Evolutionary conservation across 2,888 invertebrate species (phyloP), one percentile per base, ranked within the genome.

Genomic region (Ennomos erosarius): DNA sequence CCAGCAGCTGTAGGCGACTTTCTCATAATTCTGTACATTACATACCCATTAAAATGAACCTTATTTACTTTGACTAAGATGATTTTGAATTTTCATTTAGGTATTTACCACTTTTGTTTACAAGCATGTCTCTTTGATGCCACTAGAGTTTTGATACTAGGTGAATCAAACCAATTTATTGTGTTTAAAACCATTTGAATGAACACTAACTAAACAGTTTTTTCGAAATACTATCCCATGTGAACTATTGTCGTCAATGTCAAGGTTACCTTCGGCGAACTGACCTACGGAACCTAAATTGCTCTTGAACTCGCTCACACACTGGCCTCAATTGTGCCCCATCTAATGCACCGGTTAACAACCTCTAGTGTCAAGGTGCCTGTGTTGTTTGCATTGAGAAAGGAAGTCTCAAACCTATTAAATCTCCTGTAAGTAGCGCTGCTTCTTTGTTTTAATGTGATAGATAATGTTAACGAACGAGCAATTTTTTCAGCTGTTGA

Each of bases 251-350:
- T 87, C 64, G 79, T 82, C 88, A 90, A 88, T 82, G 90, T 90
- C 91, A 90, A 90, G 91, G 91, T 92, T 90, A 92, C 90, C 91
- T 92, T 91, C 88, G 88, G 82, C 86, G 91, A 87, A 91, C 91
- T 92, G 91, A 92, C 91, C 91, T 92, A 92, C 87, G 90, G 90
- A 87, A 92, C 90, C 87, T 89, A 90, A 92, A 91, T 92, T 91
- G 91, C 87, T 92, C 91, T 90, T 90, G 91, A 90, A 90, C 91
- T 88, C 88, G 89, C 86, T 89, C 90, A 87, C 89, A 90, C 88
- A 88, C 84, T 90, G 90, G 90, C 90, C 91, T 91, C 91, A 91
- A 92, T 92, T 91, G 90, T 86, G 85, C 82, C 81, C 85, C 86
- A 84, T 87, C 90, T 88, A 90, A 87, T 89, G 90, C 88, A 87